Percentiles rank a stretch among this genome's conserved stretches.
phyloP scores from a whole-genome alignment of 2,113 vertebrate genomes.

The Steatornis caripensis region DNA sequence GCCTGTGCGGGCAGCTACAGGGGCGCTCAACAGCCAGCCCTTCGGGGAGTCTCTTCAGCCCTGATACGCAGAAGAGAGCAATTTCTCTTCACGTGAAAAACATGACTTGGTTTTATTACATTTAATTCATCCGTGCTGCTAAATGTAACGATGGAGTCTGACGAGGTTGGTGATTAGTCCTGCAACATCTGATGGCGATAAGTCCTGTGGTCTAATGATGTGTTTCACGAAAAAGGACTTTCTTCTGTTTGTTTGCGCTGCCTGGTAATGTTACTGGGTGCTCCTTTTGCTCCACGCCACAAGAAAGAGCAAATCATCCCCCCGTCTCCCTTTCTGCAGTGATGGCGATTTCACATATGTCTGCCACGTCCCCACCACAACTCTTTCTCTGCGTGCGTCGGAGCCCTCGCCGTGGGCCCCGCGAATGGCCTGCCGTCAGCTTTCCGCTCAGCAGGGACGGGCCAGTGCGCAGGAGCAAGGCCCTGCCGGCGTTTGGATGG shows the following conservation, averaged over 20 bases:
- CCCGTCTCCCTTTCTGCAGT: not conserved
- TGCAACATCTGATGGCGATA: accelerated
- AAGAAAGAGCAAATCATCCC: not conserved
- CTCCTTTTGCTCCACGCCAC: not conserved
- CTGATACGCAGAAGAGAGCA: not conserved
- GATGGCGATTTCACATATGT: not conserved
- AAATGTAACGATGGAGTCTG: not conserved
- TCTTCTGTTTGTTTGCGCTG: not conserved
- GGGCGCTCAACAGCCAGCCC: not conserved
- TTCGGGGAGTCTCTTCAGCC: not conserved
- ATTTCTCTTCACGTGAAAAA: not conserved
- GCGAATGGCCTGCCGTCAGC: accelerated
- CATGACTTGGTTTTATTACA: not conserved
- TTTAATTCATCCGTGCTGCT: not conserved
- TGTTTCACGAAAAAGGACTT: not conserved
- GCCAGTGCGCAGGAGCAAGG: not conserved
- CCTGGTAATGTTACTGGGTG: not conserved
- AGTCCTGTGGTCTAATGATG: not conserved
- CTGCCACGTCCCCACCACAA: not conserved
- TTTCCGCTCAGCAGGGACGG: not conserved
- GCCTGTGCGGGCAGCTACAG: not conserved
- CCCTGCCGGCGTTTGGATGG: not conserved
- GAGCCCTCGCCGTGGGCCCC: not conserved
- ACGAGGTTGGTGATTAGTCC: not conserved
- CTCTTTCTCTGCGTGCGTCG: not conserved